Evolutionary conservation across 2,797 vertebrate genomes (phyloP), one percentile per base, ranked within the genome.

Genomic region (Bradypodion ventrale): DNA sequence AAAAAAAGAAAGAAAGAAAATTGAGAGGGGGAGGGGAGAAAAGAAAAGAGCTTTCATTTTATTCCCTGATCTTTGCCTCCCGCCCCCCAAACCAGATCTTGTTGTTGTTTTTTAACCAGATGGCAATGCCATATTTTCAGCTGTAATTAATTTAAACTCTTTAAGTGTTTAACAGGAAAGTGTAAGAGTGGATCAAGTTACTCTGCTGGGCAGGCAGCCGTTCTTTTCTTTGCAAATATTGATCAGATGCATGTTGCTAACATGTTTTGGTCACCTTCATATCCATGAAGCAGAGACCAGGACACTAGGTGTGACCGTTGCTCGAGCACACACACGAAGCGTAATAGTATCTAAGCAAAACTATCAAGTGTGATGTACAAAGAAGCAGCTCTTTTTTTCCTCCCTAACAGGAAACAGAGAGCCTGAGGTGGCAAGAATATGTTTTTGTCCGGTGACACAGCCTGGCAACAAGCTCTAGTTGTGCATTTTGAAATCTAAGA

Each of bases 71-170:
- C 93, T 85, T 93, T 90, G 91, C 91, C 87, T 92, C 88, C 91
- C 92, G n/a, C 49, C 49, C 49, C 49, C 13, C 91, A 92, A 93
- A 95, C 93, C 93, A 94, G 92, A 95, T 92, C 87, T 92, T 89
- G 90, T 92, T n/a, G n/a, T 89, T 91, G n/a, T n/a, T 91, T 93
- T 89, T 90, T 93, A 94, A 94, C 93, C 94, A 94, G 92, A 95
- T 93, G 91, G 93, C 90, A 92, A 86, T 86, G 87, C 90, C 92
- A 88, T 91, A 88, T 93, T 95, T 90, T 93, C 93, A 95, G 94
- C 94, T 95, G 94, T 81, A 93, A 90, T 93, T 93, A 85, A 95
- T 96, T 94, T 94, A 90, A 91, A 88, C 87, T 77, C 12, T 46
- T 88, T 78, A 86, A 90, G 90, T 89, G 62, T 85, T 87, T 85